A percentile compares a stretch with the other conserved stretches of the same genome.
phyloP scores from a whole-genome alignment of 2,888 invertebrate genomes.

The Dendrolimus houi region DNA sequence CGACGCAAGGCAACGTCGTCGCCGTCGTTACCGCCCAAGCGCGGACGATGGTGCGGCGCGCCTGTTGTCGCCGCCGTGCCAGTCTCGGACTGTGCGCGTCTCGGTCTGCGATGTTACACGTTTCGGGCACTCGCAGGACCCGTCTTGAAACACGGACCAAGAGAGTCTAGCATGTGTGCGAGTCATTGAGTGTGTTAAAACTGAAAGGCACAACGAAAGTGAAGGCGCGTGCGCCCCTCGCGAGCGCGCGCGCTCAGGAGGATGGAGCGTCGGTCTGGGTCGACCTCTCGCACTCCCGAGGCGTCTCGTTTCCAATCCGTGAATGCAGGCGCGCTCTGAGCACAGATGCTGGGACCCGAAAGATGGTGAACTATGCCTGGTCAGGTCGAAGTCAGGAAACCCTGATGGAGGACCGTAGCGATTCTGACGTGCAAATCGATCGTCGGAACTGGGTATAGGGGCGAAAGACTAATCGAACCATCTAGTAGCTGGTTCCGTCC shows the following conservation, averaged over 20 bases:
- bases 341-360: conserved; percentile 82
- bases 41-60: conserved; percentile 31
- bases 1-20: conserved; percentile 32
- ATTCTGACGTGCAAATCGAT: conserved; percentile 89
- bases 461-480: conserved; percentile 84
- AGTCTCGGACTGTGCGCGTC: too few species aligned
- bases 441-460: conserved; percentile 85
- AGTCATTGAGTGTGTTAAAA: conserved; percentile 1
- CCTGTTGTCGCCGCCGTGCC: too few species aligned
- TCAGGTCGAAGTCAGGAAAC: conserved; percentile 82
- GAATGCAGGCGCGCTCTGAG: conserved; percentile 75
- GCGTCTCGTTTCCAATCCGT: conserved; percentile 58
- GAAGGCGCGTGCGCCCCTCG: conserved; percentile 1
- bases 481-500: conserved; percentile 86
- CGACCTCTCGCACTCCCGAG: conserved; percentile 73
- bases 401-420: conserved; percentile 83
- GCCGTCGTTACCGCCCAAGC: conserved; percentile 30
- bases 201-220: conserved; percentile 5
- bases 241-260: conserved; percentile 1
- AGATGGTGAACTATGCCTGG: conserved; percentile 85
- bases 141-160: too few species aligned
- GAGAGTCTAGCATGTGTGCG: too few species aligned
- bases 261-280: conserved; percentile 31
- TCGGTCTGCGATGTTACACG: too few species aligned
- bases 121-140: too few species aligned